A percentile compares a stretch with the other conserved stretches of the same genome.
Conservation (phyloP, 2,888 invertebrate genomes). For the Ormyrus labotus region DNA sequence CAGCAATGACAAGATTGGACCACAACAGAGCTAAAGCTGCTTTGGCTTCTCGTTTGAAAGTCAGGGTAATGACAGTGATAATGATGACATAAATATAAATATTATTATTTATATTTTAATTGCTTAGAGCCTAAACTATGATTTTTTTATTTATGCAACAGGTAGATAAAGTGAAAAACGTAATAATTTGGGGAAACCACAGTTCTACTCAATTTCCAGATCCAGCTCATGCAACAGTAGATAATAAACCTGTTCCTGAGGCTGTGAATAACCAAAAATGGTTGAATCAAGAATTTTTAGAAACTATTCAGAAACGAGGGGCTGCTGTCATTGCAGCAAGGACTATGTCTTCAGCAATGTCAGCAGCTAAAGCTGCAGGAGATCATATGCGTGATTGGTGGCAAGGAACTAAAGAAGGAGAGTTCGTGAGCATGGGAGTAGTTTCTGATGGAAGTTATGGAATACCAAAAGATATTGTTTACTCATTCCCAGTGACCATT, state of each 20-base stretch:
- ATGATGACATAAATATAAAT: background rate
- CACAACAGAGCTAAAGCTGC: slow-evolving; percentile 98
- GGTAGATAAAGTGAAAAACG: slow-evolving; percentile 88
- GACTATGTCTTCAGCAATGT: slow-evolving; percentile 99
- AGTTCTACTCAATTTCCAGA: slow-evolving; percentile 99
- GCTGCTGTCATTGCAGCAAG: slow-evolving; percentile 98
- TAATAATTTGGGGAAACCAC: slow-evolving; percentile 99
- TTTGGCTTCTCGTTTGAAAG: slow-evolving; percentile 83
- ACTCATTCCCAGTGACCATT: slow-evolving; percentile 95
- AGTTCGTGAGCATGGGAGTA: slow-evolving; percentile 97
- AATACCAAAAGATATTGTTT: slow-evolving; percentile 76
- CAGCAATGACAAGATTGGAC: slow-evolving; percentile 98
- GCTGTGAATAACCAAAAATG: slow-evolving; percentile 89
- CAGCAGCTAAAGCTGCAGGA: slow-evolving; percentile 98
- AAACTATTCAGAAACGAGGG: slow-evolving; percentile 97
- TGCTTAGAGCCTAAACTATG: slow-evolving; percentile 3
- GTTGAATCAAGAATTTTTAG: slow-evolving; percentile 88
- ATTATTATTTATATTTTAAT: slow-evolving; percentile 3
- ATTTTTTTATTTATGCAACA: slow-evolving; percentile 60
- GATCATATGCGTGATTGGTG: slow-evolving; percentile 99
- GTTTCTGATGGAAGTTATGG: slow-evolving; percentile 97
- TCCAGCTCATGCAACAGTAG: slow-evolving; percentile 84
- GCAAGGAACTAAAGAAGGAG: slow-evolving; percentile 86
- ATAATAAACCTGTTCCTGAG: slow-evolving; percentile 80
- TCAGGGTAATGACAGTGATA: slow-evolving; percentile 63